A percentile compares a stretch with the other conserved stretches of the same genome.
phyloP scores from a whole-genome alignment of 2,888 invertebrate species.

The Brassicogethes aeneus region DNA sequence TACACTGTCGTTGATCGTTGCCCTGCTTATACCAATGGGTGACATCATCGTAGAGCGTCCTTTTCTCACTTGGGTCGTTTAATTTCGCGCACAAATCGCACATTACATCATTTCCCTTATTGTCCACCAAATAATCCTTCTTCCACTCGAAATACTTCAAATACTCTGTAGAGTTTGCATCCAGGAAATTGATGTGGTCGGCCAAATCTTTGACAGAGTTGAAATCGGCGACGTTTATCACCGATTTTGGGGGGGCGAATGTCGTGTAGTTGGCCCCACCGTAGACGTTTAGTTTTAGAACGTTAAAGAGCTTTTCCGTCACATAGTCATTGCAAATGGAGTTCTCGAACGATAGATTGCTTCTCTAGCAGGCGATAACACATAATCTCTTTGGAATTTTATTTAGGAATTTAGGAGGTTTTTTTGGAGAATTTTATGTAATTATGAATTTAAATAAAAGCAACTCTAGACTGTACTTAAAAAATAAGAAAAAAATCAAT shows the following conservation, averaged over 20 bases:
- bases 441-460: no score
- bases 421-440: no score
- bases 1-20: no score
- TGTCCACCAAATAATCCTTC: conserved; percentile 26
- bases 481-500: no score
- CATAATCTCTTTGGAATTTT: no score
- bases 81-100: conserved; percentile 27
- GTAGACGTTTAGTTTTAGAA: conserved; percentile 52
- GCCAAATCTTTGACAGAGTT: conserved; percentile 42
- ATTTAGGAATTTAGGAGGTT: no score
- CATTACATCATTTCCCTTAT: conserved; percentile 12
- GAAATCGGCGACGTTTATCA: conserved; percentile 50
- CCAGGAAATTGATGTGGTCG: conserved; percentile 43
- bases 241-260: conserved; percentile 45
- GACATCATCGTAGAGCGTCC: no score
- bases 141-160: conserved; percentile 52
- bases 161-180: conserved; percentile 44
- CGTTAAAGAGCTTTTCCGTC: conserved; percentile 52
- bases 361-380: conserved; percentile 42
- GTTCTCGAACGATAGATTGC: conserved; percentile 60
- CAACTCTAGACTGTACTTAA: no score
- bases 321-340: conserved; percentile 58
- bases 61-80: conserved; percentile 17
- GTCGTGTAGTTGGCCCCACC: conserved; percentile 52
- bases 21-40: no score